These are phyloP conservation scores for Gastracanthus pulcherrimus DNA, from an alignment of 2,888 invertebrate genomes.

Conservation along the genomic window DNA sequence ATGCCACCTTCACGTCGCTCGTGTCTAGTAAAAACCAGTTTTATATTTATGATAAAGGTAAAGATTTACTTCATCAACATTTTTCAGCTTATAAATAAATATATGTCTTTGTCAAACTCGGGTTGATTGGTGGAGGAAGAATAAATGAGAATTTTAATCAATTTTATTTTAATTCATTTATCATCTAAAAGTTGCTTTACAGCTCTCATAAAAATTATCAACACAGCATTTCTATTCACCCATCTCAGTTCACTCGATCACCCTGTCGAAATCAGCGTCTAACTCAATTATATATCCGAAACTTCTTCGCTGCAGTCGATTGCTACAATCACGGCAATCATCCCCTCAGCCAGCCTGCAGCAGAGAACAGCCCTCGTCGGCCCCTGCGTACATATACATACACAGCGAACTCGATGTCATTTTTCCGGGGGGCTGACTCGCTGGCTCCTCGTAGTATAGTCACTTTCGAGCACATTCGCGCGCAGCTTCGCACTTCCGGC, in stretches of 20 bases:
- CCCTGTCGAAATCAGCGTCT: neutral
- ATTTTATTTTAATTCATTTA: no score
- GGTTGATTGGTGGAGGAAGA: no score
- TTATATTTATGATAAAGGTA: no score
- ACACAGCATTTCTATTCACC: neutral
- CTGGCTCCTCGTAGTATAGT: neutral
- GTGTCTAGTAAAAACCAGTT: no score
- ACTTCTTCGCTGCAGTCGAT: neutral
- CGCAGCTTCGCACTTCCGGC: conserved; percentile 15
- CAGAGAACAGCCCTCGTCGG: neutral
- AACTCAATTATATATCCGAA: conserved; percentile 16
- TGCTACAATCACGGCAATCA: neutral
- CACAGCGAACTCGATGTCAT: neutral
- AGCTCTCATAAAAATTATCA: neutral
- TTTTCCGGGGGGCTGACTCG: neutral
- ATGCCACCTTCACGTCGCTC: no score
- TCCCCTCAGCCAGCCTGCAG: neutral
- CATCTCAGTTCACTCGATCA: neutral
- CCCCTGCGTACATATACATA: neutral
- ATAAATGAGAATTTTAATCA: no score
- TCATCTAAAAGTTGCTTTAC: no score
- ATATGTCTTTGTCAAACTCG: no score
- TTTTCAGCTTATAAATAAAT: no score
- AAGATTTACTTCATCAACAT: no score
- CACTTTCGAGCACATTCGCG: no score